Base-by-base conservation (phyloP, 2,888 invertebrate genomes). In the Stramonita haemastoma region DNA sequence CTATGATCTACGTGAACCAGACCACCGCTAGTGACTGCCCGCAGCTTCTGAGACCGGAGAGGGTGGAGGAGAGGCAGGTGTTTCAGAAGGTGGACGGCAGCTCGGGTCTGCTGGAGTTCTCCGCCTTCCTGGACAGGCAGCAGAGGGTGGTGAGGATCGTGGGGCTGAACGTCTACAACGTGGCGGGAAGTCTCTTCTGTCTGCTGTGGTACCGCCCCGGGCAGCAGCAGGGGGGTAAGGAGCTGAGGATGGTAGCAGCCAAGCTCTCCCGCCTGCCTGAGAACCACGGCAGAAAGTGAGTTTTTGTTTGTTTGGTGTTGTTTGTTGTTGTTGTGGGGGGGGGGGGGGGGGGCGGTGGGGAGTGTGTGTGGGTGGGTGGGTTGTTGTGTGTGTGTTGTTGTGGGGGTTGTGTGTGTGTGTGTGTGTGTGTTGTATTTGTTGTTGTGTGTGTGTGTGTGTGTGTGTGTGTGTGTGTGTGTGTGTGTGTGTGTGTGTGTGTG, bases 41-140 rank as follows among this genome's bases (percentile, higher is more conserved):
- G 19, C 26, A 84, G 8, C 57, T 91, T 0, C 70, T 46, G n/a
- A 34, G 84, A 8, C 91, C 91, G n/a, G 56, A 22, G 13, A 57
- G 73, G 11, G 90, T 90, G 57, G n/a, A 19, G 17, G 90, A 89
- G 60, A 60, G 19, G 19, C 89, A 91, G 81, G 70, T 32, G 19
- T 91, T 87, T 56, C 89, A 91, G 57, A 83, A 29, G 79, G 84
- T 91, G 36, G 83, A 81, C 36, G 73, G 46, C 11, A 29, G 22
- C 15, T 22, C 77, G 26, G 46, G 17, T 0, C 17, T 85, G 81
- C 90, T 89, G 36, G 91, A 90, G 29, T 90, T 91, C 70, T 91
- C 91, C 1, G 91, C 91, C 22, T 89, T 90, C 84, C 90, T 84
- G 29, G 91, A 91, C 86, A 87, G 66, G 60, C 84, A 87, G 19